Evolutionary conservation across 30 jellyfish, hydroid and myxozoan genomes (phyloP), one percentile per base, ranked within the genome.

Genomic region (Phacellophora camtschatica): DNA sequence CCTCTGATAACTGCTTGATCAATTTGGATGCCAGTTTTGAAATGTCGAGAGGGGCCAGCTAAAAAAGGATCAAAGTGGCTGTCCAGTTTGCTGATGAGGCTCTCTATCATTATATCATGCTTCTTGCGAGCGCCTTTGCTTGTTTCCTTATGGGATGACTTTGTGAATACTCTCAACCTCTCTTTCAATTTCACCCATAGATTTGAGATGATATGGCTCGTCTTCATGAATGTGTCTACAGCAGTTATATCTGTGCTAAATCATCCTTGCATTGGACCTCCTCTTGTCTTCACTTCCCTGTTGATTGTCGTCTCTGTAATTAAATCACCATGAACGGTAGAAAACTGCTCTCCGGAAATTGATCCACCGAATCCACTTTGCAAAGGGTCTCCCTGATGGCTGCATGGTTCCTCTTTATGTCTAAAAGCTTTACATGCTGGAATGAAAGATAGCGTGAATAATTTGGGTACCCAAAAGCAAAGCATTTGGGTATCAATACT

Each of bases 261-360:
- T 6, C 90, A 72, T 3, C 90, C 66, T 27, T 34, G 65, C 88
- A 74, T 74, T 30, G 83, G 90, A 3, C 86, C 87, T 4, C 88
- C 93, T 30, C 89, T 9, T 25, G 34, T 88, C 31, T 66, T 66
- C 3, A 66, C 66, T 50, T 81, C 93, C 30, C 89, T 20, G 80
- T 81, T 81, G 2, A 51, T 66, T 4, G 89, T 67, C 1, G 80
- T n/a, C n/a, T n/a, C n/a, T n/a, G n/a, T n/a, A n/a, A n/a, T n/a
- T n/a, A n/a, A n/a, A n/a, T n/a, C n/a, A 50, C 87, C 89, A 37
- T 66, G 93, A 11, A 43, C 49, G 24, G 89, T 67, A 9, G 86
- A 81, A 46, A 81, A 65, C 32, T 65, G 13, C 30, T 66, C 46
- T 10, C 87, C 93, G 6, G 81, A 5, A 5, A 35, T 3, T 2